These are phyloP conservation scores for Phylloscopus trochiloides DNA, from an alignment of 2,113 vertebrate species.

Conservation along the genomic window DNA sequence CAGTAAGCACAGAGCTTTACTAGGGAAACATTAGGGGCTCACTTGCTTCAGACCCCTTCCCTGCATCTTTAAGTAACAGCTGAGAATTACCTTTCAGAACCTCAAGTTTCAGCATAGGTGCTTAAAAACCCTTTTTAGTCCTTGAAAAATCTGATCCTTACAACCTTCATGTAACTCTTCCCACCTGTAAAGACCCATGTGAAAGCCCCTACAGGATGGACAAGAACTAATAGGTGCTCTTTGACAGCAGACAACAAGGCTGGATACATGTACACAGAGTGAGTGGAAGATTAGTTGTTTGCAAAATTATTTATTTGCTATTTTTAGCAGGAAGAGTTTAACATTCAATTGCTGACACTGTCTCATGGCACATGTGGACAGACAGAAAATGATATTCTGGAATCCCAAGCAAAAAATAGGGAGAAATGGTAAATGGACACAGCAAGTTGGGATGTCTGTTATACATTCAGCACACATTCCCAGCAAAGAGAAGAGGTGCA, in stretches of 20 bases:
- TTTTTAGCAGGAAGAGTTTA: neutral
- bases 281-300: neutral
- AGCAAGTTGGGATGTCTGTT: neutral
- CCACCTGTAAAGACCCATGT: neutral
- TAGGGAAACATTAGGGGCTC: neutral
- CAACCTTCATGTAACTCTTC: neutral
- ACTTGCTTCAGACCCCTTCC: neutral
- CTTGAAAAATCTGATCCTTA: neutral
- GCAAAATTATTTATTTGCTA: neutral
- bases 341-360: neutral
- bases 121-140: neutral
- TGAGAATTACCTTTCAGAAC: neutral
- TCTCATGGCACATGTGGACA: neutral
- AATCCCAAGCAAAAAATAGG: neutral
- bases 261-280: neutral
- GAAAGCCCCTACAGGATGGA: neutral
- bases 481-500: neutral
- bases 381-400: neutral
- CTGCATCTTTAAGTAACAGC: neutral
- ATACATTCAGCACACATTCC: neutral
- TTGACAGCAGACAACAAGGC: neutral
- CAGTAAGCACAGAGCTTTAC: neutral
- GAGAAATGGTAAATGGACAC: neutral
- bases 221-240: neutral
- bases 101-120: neutral